Evolutionary conservation across 2,797 vertebrate genomes (phyloP), one percentile per base, ranked within the genome.

Genomic region (Limnodromus scolopaceus): DNA sequence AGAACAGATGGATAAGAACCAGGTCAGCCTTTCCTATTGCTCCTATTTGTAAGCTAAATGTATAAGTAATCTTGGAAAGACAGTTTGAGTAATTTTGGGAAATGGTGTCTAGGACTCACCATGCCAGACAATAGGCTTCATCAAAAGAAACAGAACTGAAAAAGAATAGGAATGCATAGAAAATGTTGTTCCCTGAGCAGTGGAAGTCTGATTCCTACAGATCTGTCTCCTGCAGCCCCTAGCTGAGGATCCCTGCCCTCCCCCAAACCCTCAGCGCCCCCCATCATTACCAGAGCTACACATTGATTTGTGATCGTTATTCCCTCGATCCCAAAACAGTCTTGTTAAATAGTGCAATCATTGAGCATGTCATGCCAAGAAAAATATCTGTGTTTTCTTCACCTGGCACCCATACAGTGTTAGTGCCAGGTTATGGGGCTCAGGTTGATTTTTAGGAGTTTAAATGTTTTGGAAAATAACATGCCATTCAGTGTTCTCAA

Each of bases 1-100:
- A 80, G 78, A 95, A 77, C 94, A 96, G 86, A 84, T 92, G 89
- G 89, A 11, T 85, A 80, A 87, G 63, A 93, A 66, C 32, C 55
- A 95, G 60, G 17, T 80, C 86, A 95, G 51, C 23, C 39, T 80
- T 89, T 54, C 45, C 45, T 84, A 45, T 22, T 89, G 88, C 53
- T 93, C 28, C 27, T 86, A 55, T 66, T 87, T 80, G 48, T 70
- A 91, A 89, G 28, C 38, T 81, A 81, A 58, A 82, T 53, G n/a
- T 79, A 84, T 94, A 93, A 82, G 57, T 30, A 89, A 84, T 34
- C 48, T 69, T 83, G 71, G 64, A 91, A 77, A 95, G 51, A 69
- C 13, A 34, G 45, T 49, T 66, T 63, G 39, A 70, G 45, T n/a
- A 74, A 25, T 27, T 91, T 68, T 70, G 82, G 63, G 71, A 79